Percentiles rank a stretch among this genome's conserved stretches.
phyloP scores from a whole-genome alignment of 2,888 invertebrate species.

The Yponomeuta sedellus region DNA sequence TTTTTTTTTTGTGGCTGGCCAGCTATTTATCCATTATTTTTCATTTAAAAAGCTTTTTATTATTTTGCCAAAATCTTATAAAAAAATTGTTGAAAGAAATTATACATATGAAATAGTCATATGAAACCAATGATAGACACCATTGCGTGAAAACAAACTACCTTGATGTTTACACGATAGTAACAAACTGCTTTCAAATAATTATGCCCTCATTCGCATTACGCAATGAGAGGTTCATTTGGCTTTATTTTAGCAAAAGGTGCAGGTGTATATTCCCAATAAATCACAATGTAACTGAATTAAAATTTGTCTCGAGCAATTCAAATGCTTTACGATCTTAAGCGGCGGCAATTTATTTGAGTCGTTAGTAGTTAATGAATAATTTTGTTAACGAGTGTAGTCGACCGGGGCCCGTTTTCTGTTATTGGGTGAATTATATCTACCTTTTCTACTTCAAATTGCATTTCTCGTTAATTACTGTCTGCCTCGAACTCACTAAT shows the following conservation, averaged over 20 bases:
- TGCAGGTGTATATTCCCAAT: slow-evolving; percentile 4
- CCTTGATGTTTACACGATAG: too few species aligned
- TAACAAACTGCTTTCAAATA: too few species aligned
- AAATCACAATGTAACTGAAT: slow-evolving; percentile 5
- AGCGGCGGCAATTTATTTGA: slow-evolving; percentile 44
- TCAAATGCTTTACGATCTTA: slow-evolving; percentile 8
- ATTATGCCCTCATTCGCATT: background rate
- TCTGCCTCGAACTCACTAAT: slow-evolving; percentile 71
- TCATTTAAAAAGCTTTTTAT: too few species aligned
- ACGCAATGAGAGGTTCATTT: background rate
- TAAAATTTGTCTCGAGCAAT: slow-evolving; percentile 18
- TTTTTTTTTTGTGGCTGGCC: too few species aligned
- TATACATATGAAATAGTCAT: too few species aligned
- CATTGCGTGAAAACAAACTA: too few species aligned
- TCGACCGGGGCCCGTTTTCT: slow-evolving; percentile 35
- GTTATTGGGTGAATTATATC: slow-evolving; percentile 70
- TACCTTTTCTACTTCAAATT: slow-evolving; percentile 69
- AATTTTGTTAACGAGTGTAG: slow-evolving; percentile 65
- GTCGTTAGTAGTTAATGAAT: slow-evolving; percentile 69
- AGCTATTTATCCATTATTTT: too few species aligned
- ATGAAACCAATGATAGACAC: too few species aligned
- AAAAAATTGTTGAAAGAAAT: too few species aligned
- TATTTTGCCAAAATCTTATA: too few species aligned
- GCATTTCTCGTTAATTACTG: slow-evolving; percentile 73
- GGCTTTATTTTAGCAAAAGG: background rate